These are phyloP conservation scores for Circaetus cinerascens DNA, from an alignment of 2,113 vertebrate species.

Conservation along the genomic window DNA sequence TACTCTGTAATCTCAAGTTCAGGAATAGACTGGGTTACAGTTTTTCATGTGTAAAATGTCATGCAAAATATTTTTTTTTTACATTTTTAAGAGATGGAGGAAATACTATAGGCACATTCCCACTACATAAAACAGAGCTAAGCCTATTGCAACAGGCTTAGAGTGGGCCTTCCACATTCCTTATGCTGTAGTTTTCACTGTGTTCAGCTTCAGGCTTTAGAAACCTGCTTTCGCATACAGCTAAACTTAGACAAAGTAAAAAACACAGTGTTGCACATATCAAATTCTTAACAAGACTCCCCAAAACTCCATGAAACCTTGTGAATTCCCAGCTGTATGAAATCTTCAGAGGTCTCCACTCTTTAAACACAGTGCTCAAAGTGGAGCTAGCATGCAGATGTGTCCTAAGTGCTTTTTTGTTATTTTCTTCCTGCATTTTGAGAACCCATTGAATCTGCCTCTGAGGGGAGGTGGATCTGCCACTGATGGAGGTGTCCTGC, in stretches of 20 bases:
- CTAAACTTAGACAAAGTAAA: neutral
- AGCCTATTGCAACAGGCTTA: neutral
- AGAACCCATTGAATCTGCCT: neutral
- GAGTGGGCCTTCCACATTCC: accelerated
- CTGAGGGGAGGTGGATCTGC: too few species aligned
- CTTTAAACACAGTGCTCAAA: neutral
- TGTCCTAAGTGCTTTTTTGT: neutral
- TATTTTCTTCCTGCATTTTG: neutral
- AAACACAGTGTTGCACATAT: neutral
- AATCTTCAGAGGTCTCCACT: neutral
- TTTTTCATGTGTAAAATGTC: neutral
- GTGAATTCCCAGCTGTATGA: neutral
- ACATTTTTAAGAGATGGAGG: neutral
- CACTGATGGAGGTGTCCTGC: neutral
- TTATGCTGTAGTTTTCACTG: neutral
- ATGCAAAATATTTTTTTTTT: neutral
- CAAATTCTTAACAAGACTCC: neutral
- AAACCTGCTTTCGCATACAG: neutral
- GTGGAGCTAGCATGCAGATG: neutral
- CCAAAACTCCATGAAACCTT: neutral
- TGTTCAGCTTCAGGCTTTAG: neutral
- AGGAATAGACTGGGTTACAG: neutral
- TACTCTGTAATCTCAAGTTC: neutral
- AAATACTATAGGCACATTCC: neutral
- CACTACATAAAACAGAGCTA: neutral